Evolutionary conservation across 1,140 invertebrate genomes (phyloP), one percentile per base, ranked within the genome.

Genomic region (Heliconius nattereri): DNA sequence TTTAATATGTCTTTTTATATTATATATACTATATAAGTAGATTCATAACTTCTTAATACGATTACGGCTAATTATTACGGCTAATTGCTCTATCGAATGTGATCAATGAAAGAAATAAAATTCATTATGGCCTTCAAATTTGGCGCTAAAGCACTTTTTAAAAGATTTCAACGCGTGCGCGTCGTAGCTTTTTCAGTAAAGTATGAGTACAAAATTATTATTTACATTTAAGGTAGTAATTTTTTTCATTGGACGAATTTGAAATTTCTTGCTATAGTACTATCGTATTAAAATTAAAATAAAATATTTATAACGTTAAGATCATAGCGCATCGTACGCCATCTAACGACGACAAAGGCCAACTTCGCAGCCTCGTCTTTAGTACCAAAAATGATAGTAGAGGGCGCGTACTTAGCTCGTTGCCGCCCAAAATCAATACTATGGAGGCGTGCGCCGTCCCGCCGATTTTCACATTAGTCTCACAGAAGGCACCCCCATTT

Each of bases 401-500:
- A 85, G 86, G 87, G 85, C 89, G 85, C 78, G 66, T 37, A 72
- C n/a, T 79, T 73, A 32, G 81, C 78, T 84, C 78, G 89, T 89
- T 87, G 81, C 91, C 92, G 91, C 92, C 92, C 90, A 90, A 90
- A 93, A 94, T 94, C 92, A 92, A 94, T 94, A 93, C 78, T 75
- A 49, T 57, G 78, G 75, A 79, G 85, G 87, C 86, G 88, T 90
- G 91, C 91, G 91, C 92, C 84, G 90, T 86, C 84, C 88, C 87
- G 83, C 84, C 85, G 87, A 85, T 85, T 89, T 87, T 87, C 83
- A 85, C 87, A 85, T 89, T 85, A 92, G 90, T 92, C 79, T 88
- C 87, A 83, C 81, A 81, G 82, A 83, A 91, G 86, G 85, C 88
- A 89, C 81, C 86, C 86, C 85, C 83, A 85, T 87, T 84, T 84